These are phyloP conservation scores for Epirrhoe tristata DNA, from an alignment of 2,888 invertebrate species.

Conservation along the genomic window DNA sequence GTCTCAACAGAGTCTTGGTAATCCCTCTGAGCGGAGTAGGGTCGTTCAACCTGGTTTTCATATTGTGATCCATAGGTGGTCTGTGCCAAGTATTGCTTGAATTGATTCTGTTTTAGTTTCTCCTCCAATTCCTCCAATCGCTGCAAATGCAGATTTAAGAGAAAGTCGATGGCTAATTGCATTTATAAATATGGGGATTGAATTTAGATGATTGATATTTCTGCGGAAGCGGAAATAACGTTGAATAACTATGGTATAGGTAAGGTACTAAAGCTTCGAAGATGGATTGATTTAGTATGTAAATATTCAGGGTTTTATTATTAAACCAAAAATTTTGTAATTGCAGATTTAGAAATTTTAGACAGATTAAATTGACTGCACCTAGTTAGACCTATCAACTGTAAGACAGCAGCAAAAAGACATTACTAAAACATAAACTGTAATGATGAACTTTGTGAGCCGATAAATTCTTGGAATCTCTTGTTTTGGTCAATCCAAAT, in stretches of 20 bases:
- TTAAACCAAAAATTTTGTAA: neutral
- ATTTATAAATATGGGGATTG: constrained; percentile 21
- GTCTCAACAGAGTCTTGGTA: constrained; percentile 52
- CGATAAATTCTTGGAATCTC: neutral
- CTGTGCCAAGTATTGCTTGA: constrained; percentile 74
- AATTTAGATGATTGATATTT: constrained; percentile 4
- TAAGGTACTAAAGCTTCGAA: constrained; percentile 2
- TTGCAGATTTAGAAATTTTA: neutral
- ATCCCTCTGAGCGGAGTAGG: constrained; percentile 67
- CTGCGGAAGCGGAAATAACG: constrained; percentile 10
- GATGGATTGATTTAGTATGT: neutral
- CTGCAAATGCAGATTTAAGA: constrained; percentile 59
- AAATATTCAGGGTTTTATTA: neutral
- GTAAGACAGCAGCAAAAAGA: too few relatives aligned
- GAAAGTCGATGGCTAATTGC: constrained; percentile 47
- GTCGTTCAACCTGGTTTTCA: constrained; percentile 70
- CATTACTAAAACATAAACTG: too few relatives aligned
- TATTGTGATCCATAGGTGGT: constrained; percentile 63
- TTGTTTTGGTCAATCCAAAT: constrained; percentile 1
- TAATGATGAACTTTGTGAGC: neutral
- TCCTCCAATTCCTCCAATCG: constrained; percentile 76
- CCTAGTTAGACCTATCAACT: too few relatives aligned
- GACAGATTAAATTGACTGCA: too few relatives aligned
- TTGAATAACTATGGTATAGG: constrained; percentile 7
- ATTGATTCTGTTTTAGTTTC: constrained; percentile 76